Base-by-base conservation (phyloP, 2,113 vertebrate genomes). In the Oreochromis niloticus region DNA sequence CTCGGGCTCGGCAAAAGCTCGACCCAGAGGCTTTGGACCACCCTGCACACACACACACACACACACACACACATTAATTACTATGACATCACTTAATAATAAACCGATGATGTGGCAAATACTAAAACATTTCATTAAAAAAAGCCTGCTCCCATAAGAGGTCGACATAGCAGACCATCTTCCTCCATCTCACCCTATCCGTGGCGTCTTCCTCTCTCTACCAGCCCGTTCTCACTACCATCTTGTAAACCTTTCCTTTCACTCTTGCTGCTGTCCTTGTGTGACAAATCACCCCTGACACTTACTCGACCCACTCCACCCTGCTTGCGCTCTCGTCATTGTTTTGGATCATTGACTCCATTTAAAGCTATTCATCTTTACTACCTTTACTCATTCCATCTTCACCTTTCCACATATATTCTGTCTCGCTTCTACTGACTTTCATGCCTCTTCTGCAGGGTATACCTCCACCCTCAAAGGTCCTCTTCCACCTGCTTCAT, bases 1-100 rank as follows among this genome's bases (percentile, higher is more conserved):
- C 88, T 96, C 97, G 0, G 98, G 98, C n/a, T 97, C 91, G 0
- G 97, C 98, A 89, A 97, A 97, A 0, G 97, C 97, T 73, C 97
- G 96, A 41, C 98, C 98, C 0, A 99, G 95, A 79, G 96, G 95
- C 84, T 96, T 96, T 0, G 96, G 93, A 27, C 95, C 92, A 0
- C 97, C 97, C 98, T 99, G 89, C 0, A 9, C 14, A 4, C 36
- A 6, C 16, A n/a, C 14, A 39, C 7, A 57, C 6, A 71, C 19
- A 71, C 6, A 68, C 17, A 68, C 6, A 81, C 41, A 54, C 3
- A 50, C 10, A 52, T 1, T 9, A 48, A 9, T 22, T 36, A 17
- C 54, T 43, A 78, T 59, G 27, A 81, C 12, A 46, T 43, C 34
- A 30, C 56, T 57, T 41, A 59, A 81, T 43, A 14, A 43, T 46